These are phyloP conservation scores for Petrosia ficiformis DNA, from an alignment of 37 sponge, comb jelly and placozoan genomes.

Conservation along the genomic window DNA sequence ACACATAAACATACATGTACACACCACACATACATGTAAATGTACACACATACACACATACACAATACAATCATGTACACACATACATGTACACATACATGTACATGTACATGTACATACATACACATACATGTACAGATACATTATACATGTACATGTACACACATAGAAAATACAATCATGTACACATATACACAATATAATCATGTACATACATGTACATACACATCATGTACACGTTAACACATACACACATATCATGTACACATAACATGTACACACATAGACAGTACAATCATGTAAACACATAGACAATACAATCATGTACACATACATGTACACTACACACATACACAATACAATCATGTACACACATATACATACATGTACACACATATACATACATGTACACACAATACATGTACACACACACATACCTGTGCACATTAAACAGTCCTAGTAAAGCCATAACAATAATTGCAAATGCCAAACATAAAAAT, in stretches of 20 bases:
- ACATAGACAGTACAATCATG: too few species aligned
- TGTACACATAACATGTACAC: background rate
- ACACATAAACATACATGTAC: background rate
- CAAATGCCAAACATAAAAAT: conserved; percentile 57
- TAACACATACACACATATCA: background rate
- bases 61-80: too few species aligned
- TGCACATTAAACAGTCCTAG: conserved; percentile 86
- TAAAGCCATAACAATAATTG: conserved; percentile 73
- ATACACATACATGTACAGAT: background rate
- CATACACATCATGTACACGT: background rate
- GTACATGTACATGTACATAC: background rate
- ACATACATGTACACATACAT: background rate
- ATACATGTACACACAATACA: background rate
- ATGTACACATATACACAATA: too few species aligned
- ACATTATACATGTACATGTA: background rate
- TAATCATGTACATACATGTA: background rate
- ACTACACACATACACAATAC: too few species aligned
- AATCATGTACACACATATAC: background rate
- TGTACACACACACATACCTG: conserved; percentile 26
- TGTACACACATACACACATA: background rate
- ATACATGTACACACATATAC: too few species aligned
- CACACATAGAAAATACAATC: background rate
- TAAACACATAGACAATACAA: background rate
- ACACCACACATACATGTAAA: too few species aligned
- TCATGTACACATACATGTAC: too few species aligned